phyloP scores from a whole-genome alignment of 2,797 vertebrate species.

The Sebastes reedi region DNA sequence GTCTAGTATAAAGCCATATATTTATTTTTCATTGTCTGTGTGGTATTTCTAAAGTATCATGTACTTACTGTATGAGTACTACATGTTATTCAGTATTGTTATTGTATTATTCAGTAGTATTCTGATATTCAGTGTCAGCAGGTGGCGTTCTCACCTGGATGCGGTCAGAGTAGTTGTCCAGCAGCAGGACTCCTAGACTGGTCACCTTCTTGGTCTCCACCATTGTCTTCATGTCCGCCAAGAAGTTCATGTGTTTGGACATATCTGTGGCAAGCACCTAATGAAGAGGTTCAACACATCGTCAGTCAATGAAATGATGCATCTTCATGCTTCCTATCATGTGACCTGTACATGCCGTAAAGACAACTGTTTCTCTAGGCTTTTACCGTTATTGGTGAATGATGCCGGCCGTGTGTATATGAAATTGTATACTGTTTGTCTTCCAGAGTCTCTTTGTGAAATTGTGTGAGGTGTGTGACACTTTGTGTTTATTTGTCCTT shows the following conservation, averaged over 20 bases:
- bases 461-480: neutral
- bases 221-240: slow-evolving; percentile 96
- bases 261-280: slow-evolving; percentile 96
- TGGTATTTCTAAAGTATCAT: neutral
- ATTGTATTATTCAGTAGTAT: neutral
- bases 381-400: neutral
- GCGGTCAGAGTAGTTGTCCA: slow-evolving; percentile 94
- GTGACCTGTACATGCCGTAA: neutral
- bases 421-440: neutral
- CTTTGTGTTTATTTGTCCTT: neutral
- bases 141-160: slow-evolving; percentile 86
- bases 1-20: neutral
- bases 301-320: neutral
- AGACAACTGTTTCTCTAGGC: neutral
- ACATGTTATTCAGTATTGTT: neutral
- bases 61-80: neutral
- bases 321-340: too few relatives aligned
- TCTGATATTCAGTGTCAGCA: neutral
- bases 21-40: neutral
- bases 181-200: slow-evolving; percentile 90
- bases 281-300: neutral
- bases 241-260: slow-evolving; percentile 96
- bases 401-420: neutral
- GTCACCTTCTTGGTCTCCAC: slow-evolving; percentile 98
- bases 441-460: neutral